These are phyloP conservation scores for Sternarchorhynchus goeldii DNA, from an alignment of 2,797 vertebrate genomes.

Conservation along the genomic window DNA sequence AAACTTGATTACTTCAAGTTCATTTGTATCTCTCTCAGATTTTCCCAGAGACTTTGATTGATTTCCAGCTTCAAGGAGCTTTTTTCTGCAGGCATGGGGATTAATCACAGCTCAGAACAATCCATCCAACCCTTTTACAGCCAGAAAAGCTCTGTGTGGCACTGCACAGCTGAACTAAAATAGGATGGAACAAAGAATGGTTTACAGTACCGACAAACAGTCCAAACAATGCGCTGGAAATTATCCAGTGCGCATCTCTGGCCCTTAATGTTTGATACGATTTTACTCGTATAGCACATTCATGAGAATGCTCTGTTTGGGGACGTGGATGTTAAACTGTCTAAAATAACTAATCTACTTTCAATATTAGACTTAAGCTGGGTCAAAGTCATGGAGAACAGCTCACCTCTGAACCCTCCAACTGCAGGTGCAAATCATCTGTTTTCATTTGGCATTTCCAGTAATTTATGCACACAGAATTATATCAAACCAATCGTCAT, in stretches of 20 bases:
- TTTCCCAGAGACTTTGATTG: too few species aligned
- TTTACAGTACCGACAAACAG: conserved; percentile 9
- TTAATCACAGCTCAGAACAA: conserved; percentile 1
- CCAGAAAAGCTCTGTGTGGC: background rate
- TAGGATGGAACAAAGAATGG: background rate
- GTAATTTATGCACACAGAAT: background rate
- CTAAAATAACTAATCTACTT: background rate
- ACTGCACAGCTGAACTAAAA: background rate
- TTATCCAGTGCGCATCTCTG: conserved; percentile 35
- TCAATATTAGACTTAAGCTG: background rate
- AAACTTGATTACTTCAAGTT: too few species aligned
- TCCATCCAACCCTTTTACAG: background rate
- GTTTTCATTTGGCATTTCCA: background rate
- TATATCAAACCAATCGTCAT: conserved; percentile 5
- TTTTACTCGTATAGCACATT: conserved; percentile 12
- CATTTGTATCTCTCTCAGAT: too few species aligned
- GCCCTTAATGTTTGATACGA: conserved; percentile 23
- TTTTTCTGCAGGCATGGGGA: background rate
- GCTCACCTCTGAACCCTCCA: background rate
- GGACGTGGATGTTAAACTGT: background rate
- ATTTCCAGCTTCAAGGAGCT: too few species aligned
- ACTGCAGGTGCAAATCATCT: background rate
- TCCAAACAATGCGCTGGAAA: conserved; percentile 39
- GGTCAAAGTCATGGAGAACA: background rate
- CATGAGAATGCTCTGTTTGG: background rate